Conservation (phyloP, 2,888 invertebrate species). For the Rhabditoides inermis region DNA sequence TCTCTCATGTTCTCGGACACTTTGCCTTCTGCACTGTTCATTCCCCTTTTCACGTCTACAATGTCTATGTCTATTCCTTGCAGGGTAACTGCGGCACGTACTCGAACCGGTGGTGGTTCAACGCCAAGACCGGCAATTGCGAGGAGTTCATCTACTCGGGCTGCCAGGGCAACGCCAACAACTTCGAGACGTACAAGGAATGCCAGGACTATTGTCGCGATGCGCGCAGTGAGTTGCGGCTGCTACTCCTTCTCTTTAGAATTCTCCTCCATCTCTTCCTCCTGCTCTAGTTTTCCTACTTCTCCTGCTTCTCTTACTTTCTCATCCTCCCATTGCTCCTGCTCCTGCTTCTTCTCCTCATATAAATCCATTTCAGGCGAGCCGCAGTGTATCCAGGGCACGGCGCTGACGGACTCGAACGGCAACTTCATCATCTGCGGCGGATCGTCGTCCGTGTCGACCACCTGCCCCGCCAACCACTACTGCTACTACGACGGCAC, state of each 20-base stretch:
- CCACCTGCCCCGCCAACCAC: constrained; percentile 51
- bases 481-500: constrained; percentile 52
- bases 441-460: constrained; percentile 35
- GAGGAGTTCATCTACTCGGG: constrained; percentile 52
- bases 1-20: no score
- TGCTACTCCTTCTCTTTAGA: no score
- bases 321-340: no score
- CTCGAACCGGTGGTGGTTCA: constrained; percentile 52
- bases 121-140: constrained; percentile 52
- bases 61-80: not conserved
- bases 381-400: constrained; percentile 51
- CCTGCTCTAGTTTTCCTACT: no score
- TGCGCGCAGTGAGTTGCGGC: constrained; percentile 33
- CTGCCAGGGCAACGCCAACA: constrained; percentile 50
- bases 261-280: no score
- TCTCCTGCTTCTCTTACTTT: no score
- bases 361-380: no score
- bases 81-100: constrained; percentile 50
- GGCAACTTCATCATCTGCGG: constrained; percentile 51
- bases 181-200: constrained; percentile 51
- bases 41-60: not conserved
- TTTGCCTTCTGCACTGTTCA: not conserved
- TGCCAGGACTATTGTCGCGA: constrained; percentile 52
- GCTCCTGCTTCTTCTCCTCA: no score
- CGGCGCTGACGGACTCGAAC: constrained; percentile 50